Conservation (phyloP, 2,888 invertebrate genomes). For the Dioctria rufipes region DNA sequence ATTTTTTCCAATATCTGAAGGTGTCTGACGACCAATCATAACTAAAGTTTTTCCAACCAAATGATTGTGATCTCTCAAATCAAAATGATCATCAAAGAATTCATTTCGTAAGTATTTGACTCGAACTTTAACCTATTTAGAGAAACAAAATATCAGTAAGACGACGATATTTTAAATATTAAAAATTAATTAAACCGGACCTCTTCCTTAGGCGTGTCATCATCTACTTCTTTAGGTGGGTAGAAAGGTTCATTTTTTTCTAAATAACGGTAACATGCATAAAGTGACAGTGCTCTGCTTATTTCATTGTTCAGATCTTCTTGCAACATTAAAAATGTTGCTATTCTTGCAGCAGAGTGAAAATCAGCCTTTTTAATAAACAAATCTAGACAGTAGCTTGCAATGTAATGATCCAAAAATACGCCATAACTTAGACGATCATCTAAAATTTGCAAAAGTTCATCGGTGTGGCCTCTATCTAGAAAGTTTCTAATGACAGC, state of each 20-base stretch:
- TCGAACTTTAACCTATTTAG: conserved; percentile 77
- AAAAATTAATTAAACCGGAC: conserved; percentile 52
- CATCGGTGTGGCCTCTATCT: conserved; percentile 69
- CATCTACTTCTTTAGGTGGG: conserved; percentile 65
- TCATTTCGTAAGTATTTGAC: conserved; percentile 86
- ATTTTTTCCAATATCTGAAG: conserved; percentile 72
- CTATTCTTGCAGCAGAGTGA: conserved; percentile 82
- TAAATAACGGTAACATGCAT: conserved; percentile 83
- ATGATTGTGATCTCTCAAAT: conserved; percentile 80
- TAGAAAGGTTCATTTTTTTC: conserved; percentile 65
- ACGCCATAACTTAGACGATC: conserved; percentile 91
- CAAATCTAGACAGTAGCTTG: conserved; percentile 85
- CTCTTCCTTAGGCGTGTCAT: conserved; percentile 69
- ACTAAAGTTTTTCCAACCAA: conserved; percentile 88
- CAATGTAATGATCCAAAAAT: conserved; percentile 87
- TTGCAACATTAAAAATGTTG: conserved; percentile 87
- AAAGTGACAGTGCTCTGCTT: conserved; percentile 78
- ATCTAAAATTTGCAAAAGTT: conserved; percentile 81
- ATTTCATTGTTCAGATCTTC: conserved; percentile 86
- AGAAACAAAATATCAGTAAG: neutral
- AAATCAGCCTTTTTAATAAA: conserved; percentile 81
- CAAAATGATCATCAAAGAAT: conserved; percentile 92
- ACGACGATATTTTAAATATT: neutral
- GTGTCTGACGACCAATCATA: conserved; percentile 73
- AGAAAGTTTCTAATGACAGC: conserved; percentile 80